These are phyloP conservation scores for Phalangium opilio DNA, from an alignment of 2,888 invertebrate genomes.

Conservation along the genomic window DNA sequence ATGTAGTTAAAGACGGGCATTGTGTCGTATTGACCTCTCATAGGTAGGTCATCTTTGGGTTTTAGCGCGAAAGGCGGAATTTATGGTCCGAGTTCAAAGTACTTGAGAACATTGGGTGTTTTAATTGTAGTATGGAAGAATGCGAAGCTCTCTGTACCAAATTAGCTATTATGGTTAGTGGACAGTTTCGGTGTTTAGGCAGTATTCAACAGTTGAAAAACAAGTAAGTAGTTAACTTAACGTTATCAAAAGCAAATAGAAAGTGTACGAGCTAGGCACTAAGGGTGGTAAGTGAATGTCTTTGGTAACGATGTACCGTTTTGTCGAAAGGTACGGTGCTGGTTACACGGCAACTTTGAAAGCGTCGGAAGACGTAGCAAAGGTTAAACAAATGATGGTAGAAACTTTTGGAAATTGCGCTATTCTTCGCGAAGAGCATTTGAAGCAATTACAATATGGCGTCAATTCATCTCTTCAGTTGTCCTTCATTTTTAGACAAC, in stretches of 20 bases:
- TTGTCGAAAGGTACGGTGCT: constrained; percentile 17
- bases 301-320: too few species aligned
- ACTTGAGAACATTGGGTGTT: too few species aligned
- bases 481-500: constrained; percentile 16
- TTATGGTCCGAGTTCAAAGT: too few species aligned
- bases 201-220: constrained; percentile 36
- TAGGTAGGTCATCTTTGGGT: too few species aligned
- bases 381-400: constrained; percentile 14
- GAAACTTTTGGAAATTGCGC: constrained; percentile 14
- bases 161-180: constrained; percentile 33
- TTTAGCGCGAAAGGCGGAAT: too few species aligned
- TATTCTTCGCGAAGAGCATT: constrained; percentile 17
- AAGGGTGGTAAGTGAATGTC: too few species aligned
- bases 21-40: constrained; percentile 55
- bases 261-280: too few species aligned
- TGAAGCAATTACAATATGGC: constrained; percentile 21
- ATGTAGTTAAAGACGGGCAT: constrained; percentile 38
- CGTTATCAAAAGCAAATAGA: too few species aligned
- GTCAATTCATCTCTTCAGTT: constrained; percentile 16
- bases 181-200: constrained; percentile 32
- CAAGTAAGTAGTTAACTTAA: constrained; percentile 29
- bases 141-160: constrained; percentile 34
- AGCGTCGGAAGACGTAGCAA: neutral
- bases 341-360: constrained; percentile 18
- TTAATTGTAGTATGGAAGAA: constrained; percentile 31